Percentiles rank a stretch among this genome's conserved stretches.
These are phyloP conservation scores for Corapipo altera DNA, from an alignment of 2,113 vertebrate genomes.

Conservation along the genomic window DNA sequence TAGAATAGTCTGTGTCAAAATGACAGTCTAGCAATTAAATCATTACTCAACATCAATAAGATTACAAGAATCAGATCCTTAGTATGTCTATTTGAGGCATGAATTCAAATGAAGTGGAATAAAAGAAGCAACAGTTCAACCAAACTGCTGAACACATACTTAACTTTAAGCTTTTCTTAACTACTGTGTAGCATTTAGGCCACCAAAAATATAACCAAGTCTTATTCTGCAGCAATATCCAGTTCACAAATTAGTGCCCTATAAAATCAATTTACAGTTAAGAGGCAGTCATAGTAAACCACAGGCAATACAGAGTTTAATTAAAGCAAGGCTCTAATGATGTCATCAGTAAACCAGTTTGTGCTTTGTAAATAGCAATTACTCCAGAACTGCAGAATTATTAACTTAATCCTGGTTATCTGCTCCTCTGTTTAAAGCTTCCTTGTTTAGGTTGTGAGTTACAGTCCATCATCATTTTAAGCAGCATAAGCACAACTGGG, in stretches of 20 bases:
- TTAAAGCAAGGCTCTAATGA: constrained; percentile 36
- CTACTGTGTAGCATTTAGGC: not conserved
- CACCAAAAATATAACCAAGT: not conserved
- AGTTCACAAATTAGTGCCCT: constrained; percentile 3
- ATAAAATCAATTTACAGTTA: constrained; percentile 22
- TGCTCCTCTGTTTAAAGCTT: not conserved
- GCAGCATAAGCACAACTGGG: not conserved
- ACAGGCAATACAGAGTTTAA: constrained; percentile 3
- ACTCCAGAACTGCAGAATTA: constrained; percentile 2
- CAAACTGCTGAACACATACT: not conserved
- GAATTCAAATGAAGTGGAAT: constrained; percentile 9
- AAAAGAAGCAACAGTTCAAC: not conserved
- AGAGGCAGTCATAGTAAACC: not conserved
- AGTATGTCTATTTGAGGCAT: not conserved
- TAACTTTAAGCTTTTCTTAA: constrained; percentile 6
- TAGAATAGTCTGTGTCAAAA: not conserved
- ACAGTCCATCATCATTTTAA: not conserved
- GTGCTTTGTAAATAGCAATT: constrained; percentile 13
- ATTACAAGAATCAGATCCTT: not conserved
- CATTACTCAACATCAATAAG: not conserved
- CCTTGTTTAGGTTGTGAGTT: not conserved
- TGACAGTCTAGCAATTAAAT: constrained; percentile 1
- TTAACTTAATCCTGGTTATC: constrained; percentile 25
- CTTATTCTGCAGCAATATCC: constrained; percentile 2
- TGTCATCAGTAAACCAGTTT: not conserved